These are phyloP conservation scores for Bungarus multicinctus DNA, from an alignment of 2,113 vertebrate species.

Conservation along the genomic window DNA sequence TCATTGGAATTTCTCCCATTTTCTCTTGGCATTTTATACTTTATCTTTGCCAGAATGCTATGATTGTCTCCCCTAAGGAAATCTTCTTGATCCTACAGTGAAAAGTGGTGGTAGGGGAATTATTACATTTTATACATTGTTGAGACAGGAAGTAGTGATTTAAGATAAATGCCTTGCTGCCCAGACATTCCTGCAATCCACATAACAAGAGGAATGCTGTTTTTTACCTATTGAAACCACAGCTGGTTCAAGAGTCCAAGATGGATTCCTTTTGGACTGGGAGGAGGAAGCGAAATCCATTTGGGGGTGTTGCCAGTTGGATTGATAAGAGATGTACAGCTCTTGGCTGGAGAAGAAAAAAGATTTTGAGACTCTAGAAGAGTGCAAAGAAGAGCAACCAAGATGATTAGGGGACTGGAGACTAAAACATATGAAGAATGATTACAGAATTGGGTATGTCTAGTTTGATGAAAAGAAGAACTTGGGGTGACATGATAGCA, in stretches of 20 bases:
- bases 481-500: no score
- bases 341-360: neutral
- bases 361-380: no score
- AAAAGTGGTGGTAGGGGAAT: neutral
- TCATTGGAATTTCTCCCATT: constrained; percentile 1
- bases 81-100: neutral
- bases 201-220: neutral
- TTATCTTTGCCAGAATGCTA: neutral
- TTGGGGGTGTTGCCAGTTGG: constrained; percentile 28
- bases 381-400: no score
- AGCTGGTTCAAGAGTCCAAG: constrained; percentile 35
- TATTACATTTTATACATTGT: constrained; percentile 56
- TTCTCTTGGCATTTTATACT: constrained; percentile 10
- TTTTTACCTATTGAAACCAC: constrained; percentile 23
- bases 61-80: constrained; percentile 30
- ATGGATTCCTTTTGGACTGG: constrained; percentile 23
- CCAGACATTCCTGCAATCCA: constrained; percentile 42
- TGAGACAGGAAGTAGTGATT: constrained; percentile 54
- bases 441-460: no score
- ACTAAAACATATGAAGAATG: no score
- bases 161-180: constrained; percentile 50
- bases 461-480: no score
- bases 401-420: no score
- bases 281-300: neutral
- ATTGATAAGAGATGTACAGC: constrained; percentile 26